phyloP scores from a whole-genome alignment of 2,113 vertebrate genomes.

The Oncorhynchus gorbuscha region DNA sequence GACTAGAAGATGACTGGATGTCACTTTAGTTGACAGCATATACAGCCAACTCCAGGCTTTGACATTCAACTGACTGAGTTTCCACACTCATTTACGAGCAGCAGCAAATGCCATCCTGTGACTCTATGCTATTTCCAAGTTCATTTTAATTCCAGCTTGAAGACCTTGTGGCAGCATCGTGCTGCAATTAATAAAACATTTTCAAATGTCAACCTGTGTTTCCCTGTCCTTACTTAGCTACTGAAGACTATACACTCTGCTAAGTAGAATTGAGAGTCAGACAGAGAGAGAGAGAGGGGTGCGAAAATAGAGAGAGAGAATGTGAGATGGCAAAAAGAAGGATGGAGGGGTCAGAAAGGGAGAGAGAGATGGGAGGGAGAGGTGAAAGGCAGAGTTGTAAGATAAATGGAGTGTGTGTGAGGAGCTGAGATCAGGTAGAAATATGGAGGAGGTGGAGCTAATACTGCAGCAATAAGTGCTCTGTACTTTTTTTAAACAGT shows the following conservation, averaged over 20 bases:
- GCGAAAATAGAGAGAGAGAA: neutral
- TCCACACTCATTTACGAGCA: constrained; percentile 47
- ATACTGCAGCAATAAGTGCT: neutral
- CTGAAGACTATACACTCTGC: neutral
- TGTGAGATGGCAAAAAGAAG: neutral
- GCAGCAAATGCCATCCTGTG: constrained; percentile 42
- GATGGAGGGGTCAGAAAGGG: neutral
- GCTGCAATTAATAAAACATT: constrained; percentile 31
- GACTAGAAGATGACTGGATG: too few species aligned
- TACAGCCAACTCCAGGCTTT: too few species aligned
- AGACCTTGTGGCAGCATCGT: constrained; percentile 28
- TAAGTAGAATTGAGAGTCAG: neutral
- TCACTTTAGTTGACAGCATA: too few species aligned
- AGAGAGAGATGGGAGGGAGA: neutral
- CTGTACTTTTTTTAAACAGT: too few species aligned
- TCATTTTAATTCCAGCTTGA: constrained; percentile 29
- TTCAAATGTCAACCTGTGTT: constrained; percentile 43
- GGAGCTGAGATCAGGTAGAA: neutral
- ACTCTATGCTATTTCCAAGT: constrained; percentile 30
- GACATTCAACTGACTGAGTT: constrained; percentile 39
- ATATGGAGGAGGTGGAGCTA: neutral
- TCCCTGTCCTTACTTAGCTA: constrained; percentile 19
- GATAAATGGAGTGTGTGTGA: constrained; percentile 25
- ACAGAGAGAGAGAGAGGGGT: neutral
- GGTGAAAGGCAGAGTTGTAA: neutral